Percentiles rank a stretch among this genome's conserved stretches.
Evolutionary conservation across 2,797 vertebrate species (phyloP).

Genomic region (Enteromius radiatus): DNA sequence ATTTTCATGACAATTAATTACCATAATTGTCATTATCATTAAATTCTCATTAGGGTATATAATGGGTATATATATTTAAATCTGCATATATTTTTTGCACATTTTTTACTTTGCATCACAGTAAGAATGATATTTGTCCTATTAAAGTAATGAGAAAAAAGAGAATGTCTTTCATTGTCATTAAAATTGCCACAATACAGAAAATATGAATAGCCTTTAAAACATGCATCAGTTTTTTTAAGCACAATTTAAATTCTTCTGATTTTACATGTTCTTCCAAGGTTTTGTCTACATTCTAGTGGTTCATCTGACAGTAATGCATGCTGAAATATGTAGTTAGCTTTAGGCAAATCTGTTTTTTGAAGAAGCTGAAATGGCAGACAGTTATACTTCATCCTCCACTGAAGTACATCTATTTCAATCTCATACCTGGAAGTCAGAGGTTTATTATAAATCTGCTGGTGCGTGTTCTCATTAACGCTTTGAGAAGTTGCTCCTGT

Average conservation of each 20-base stretch:
- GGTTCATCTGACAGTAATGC: constrained; percentile 4
- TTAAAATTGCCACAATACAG: not conserved
- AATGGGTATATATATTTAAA: not conserved
- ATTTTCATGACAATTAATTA: not conserved
- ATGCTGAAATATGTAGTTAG: not conserved
- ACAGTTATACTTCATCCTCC: not conserved
- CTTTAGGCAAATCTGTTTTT: not conserved
- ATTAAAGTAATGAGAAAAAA: not conserved
- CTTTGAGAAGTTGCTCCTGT: constrained; percentile 28
- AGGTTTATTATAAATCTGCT: constrained; percentile 27
- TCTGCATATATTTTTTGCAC: not conserved
- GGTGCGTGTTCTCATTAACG: constrained; percentile 38
- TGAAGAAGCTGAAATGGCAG: not conserved
- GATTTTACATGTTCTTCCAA: not conserved
- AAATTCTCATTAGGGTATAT: not conserved
- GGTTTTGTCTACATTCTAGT: not conserved
- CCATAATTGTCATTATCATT: not conserved
- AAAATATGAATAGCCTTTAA: not conserved
- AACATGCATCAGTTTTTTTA: not conserved
- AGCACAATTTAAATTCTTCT: not conserved
- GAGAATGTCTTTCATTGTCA: not conserved
- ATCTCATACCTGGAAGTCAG: not conserved
- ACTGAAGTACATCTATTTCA: not conserved
- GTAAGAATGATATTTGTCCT: not conserved
- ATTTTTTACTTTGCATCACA: not conserved